phyloP scores from a whole-genome alignment of 2,888 invertebrate species.

The Caenorhabditis angaria region DNA sequence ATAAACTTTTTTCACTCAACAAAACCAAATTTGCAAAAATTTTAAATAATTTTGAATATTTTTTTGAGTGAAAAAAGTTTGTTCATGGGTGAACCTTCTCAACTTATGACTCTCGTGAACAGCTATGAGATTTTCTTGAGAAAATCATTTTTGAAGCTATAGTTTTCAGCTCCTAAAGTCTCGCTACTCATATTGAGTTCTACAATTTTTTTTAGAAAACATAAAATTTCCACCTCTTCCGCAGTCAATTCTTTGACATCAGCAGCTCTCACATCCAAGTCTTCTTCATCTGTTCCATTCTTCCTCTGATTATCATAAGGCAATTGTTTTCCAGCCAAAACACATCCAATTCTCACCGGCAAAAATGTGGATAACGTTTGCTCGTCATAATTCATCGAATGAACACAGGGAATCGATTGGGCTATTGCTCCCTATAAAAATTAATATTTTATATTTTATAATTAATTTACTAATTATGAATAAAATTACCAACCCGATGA shows the following conservation, averaged over 20 bases:
- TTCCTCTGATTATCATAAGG: conserved; percentile 26
- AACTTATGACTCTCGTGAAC: too few relatives aligned
- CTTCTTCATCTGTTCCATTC: conserved; percentile 21
- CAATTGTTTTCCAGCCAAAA: conserved; percentile 24
- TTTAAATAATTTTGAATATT: too few relatives aligned
- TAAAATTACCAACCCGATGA: conserved; percentile 29
- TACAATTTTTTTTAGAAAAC: too few relatives aligned
- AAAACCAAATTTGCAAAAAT: too few relatives aligned
- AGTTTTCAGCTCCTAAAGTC: too few relatives aligned
- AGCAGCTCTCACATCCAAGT: conserved; percentile 11
- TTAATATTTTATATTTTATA: background rate
- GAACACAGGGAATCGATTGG: conserved; percentile 57
- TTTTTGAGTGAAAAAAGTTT: too few relatives aligned
- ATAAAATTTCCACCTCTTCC: background rate
- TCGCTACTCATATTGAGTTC: too few relatives aligned
- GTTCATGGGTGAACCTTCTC: too few relatives aligned
- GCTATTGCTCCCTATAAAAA: conserved; percentile 62
- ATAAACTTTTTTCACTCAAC: too few relatives aligned
- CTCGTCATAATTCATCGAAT: conserved; percentile 54
- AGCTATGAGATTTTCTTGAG: too few relatives aligned
- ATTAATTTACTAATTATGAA: too few relatives aligned
- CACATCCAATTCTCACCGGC: conserved; percentile 43
- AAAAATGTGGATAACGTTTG: conserved; percentile 37
- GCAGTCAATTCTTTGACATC: conserved; percentile 1
- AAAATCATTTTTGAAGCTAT: too few relatives aligned